Percentiles rank a stretch among this genome's conserved stretches.
Evolutionary conservation across 1,140 invertebrate genomes (phyloP).

Genomic region (Steinernema khuongi): DNA sequence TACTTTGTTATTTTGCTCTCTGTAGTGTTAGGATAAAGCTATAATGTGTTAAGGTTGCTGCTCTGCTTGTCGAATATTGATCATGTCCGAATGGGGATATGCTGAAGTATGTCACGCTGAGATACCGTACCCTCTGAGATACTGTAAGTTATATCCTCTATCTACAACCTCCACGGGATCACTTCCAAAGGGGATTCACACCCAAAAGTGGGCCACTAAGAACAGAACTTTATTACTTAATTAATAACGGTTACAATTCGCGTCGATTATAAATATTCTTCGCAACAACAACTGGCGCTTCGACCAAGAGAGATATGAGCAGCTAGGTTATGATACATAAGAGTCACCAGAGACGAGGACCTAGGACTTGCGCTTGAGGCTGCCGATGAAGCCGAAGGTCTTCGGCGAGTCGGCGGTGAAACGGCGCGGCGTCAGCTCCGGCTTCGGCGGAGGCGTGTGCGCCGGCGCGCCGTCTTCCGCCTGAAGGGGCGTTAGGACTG

Average conservation of each 20-base stretch:
- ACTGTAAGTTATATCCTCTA: too few species aligned
- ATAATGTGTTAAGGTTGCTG: too few species aligned
- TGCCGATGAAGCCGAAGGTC: not conserved
- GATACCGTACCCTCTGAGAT: too few species aligned
- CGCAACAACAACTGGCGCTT: conserved; percentile 15
- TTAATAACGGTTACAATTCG: not conserved
- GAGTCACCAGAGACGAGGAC: not conserved
- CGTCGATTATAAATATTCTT: conserved; percentile 14
- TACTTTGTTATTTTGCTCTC: too few species aligned
- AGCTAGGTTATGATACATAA: not conserved
- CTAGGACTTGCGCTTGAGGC: conserved; percentile 16
- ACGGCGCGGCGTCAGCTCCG: not conserved
- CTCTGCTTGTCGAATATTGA: too few species aligned
- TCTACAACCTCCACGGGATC: too few species aligned
- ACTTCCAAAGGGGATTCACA: too few species aligned
- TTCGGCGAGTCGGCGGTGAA: conserved; percentile 1
- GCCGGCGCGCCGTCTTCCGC: not conserved
- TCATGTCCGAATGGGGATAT: too few species aligned
- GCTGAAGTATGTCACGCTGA: too few species aligned
- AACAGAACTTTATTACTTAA: too few species aligned
- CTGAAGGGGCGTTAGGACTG: not conserved
- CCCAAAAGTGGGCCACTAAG: too few species aligned
- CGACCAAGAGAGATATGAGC: conserved; percentile 10
- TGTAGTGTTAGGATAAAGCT: too few species aligned
- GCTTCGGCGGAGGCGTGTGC: not conserved